These are phyloP conservation scores for Anthophora plumipes DNA, from an alignment of 2,888 invertebrate species.

Conservation along the genomic window DNA sequence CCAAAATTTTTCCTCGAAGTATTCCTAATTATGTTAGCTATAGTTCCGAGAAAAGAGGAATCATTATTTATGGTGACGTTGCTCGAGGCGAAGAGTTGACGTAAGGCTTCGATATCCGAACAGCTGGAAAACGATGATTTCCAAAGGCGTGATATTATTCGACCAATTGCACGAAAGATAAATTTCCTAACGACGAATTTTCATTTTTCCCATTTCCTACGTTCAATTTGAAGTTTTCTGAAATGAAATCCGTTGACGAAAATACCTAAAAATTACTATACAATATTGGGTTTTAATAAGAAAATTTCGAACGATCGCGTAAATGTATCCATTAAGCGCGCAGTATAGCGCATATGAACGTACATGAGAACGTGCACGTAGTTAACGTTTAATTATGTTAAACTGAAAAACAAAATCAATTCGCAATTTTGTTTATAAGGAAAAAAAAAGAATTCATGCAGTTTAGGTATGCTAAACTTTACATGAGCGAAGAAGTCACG, in stretches of 20 bases:
- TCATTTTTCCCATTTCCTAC: neutral
- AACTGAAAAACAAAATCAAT: conserved; percentile 11
- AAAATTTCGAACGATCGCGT: neutral
- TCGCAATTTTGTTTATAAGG: conserved; percentile 40
- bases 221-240: neutral
- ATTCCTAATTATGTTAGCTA: conserved; percentile 26
- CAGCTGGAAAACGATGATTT: conserved; percentile 54
- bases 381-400: neutral
- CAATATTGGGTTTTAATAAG: neutral
- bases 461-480: conserved; percentile 50
- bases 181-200: neutral
- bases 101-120: conserved; percentile 36
- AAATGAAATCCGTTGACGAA: neutral
- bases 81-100: conserved; percentile 16
- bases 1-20: conserved; percentile 22
- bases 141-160: conserved; percentile 20
- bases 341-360: neutral
- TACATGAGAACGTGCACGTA: conserved; percentile 1
- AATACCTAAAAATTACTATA: neutral
- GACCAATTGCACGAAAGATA: conserved; percentile 38
- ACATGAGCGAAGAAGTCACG: conserved; percentile 56
- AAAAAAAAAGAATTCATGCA: conserved; percentile 15
- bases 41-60: conserved; percentile 6
- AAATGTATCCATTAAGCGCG: neutral
- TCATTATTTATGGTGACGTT: conserved; percentile 54